Evolutionary conservation across 2,888 invertebrate genomes (phyloP).

Genomic region (Melanchra persicariae): DNA sequence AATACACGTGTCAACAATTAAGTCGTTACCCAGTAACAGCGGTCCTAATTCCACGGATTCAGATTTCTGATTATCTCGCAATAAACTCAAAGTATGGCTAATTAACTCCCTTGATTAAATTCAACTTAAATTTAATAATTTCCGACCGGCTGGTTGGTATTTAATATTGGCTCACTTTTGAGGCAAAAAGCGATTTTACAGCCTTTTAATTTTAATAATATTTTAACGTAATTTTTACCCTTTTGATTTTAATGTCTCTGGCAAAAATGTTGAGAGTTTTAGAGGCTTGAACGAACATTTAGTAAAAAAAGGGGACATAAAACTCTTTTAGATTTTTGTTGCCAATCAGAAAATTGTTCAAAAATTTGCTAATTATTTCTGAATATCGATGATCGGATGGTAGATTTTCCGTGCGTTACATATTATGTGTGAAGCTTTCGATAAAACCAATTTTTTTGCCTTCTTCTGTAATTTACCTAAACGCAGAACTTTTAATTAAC

Average conservation of each 20-base stretch:
- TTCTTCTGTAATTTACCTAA: too few relatives aligned
- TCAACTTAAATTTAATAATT: constrained; percentile 18
- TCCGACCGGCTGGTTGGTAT: not conserved
- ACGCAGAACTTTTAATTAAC: too few relatives aligned
- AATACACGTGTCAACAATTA: not conserved
- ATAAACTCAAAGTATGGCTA: constrained; percentile 18
- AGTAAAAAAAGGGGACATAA: not conserved
- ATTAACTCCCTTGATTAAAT: constrained; percentile 29
- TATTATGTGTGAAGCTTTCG: not conserved
- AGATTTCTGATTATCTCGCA: constrained; percentile 11
- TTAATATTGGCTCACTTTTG: constrained; percentile 22
- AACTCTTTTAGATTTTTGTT: constrained; percentile 15
- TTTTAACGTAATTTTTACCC: constrained; percentile 6
- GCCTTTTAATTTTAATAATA: constrained; percentile 10
- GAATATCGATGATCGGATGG: not conserved
- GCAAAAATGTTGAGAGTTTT: not conserved
- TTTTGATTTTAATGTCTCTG: not conserved
- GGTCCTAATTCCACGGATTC: not conserved
- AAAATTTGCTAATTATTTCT: not conserved
- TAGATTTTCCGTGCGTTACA: not conserved
- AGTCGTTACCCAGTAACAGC: not conserved
- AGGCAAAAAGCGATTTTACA: constrained; percentile 4
- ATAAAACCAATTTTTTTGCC: not conserved
- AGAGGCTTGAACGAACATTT: not conserved
- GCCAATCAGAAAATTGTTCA: not conserved